Percentiles rank a stretch among this genome's conserved stretches.
These are phyloP conservation scores for Cephus pulcher DNA, from an alignment of 2,888 invertebrate genomes.

Conservation along the genomic window DNA sequence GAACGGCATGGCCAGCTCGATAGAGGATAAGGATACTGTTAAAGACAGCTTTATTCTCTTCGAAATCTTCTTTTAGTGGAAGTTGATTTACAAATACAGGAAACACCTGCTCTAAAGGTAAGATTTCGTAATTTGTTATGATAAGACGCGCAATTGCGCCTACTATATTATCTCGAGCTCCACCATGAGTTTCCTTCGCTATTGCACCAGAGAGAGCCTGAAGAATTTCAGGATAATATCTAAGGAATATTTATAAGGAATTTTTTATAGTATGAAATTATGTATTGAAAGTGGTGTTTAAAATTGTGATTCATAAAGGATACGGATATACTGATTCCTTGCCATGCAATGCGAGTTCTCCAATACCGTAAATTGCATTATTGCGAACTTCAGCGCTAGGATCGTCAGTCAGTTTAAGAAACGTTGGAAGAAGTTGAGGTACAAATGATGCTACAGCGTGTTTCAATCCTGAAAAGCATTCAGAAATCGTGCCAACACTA, in stretches of 20 bases:
- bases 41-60: slow-evolving; percentile 79
- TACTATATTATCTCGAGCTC: slow-evolving; percentile 81
- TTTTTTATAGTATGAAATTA: slow-evolving; percentile 4
- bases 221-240: slow-evolving; percentile 75
- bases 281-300: not conserved
- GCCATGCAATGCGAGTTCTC: slow-evolving; percentile 77
- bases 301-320: slow-evolving; percentile 53
- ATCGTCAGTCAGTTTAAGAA: slow-evolving; percentile 74
- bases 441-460: slow-evolving; percentile 71
- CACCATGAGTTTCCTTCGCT: slow-evolving; percentile 73
- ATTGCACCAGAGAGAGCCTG: slow-evolving; percentile 76
- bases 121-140: slow-evolving; percentile 71
- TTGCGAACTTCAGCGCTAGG: slow-evolving; percentile 78
- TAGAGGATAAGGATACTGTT: slow-evolving; percentile 75
- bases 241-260: slow-evolving; percentile 52
- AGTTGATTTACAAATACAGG: slow-evolving; percentile 78
- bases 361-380: slow-evolving; percentile 81
- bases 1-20: slow-evolving; percentile 71
- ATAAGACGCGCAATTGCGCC: slow-evolving; percentile 82
- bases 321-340: slow-evolving; percentile 74
- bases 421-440: slow-evolving; percentile 73
- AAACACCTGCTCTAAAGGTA: slow-evolving; percentile 80
- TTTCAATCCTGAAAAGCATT: slow-evolving; percentile 76
- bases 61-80: slow-evolving; percentile 79
- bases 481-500: slow-evolving; percentile 79